Evolutionary conservation across 2,797 vertebrate species (phyloP), one percentile per base, ranked within the genome.

Genomic region (Eulemur coronatus): DNA sequence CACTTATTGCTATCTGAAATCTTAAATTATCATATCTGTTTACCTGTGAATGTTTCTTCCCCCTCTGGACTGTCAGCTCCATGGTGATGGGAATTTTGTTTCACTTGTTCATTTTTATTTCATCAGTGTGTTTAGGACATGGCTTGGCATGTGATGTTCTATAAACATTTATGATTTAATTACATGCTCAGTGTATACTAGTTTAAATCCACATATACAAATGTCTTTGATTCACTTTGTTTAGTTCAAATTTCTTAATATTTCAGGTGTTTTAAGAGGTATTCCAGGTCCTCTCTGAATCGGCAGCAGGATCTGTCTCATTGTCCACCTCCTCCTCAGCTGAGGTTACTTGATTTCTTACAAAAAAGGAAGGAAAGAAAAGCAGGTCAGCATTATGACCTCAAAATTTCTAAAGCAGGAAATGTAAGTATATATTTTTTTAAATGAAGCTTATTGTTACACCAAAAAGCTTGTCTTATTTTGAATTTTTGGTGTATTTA

Each of bases 391-490:
- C 99, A 99, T 79, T 99, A 99, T 97, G 99, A 99, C 98, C 99
- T 99, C 89, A 99, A 99, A 98, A 99, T 99, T 98, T 99, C 99
- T 97, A 99, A 99, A 98, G 99, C 99, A 96, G 99, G 99, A 98
- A 99, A 99, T 78, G 99, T 99, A 97, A 98, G 99, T 97, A 17
- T 52, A 2, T 94, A 63, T 86, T 50, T 70, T 70, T 92, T 67
- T 46, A n/a, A 69, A 48, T 50, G 22, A 82, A 59, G 38, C 55
- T 85, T 57, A n/a, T n/a, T 80, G 1, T 35, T 78, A 15, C 46
- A 14, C 35, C 46, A 30, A 35, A 65, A 90, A 33, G 17, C 26
- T 67, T 59, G 12, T 9, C 38, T 79, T 35, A 35, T 76, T 94
- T 72, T 84, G 13, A 43, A 50, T 88, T 72, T 89, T 95, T n/a